Evolutionary conservation across 2,113 vertebrate genomes (phyloP), one percentile per base, ranked within the genome.

Genomic region (Lophura nycthemera): DNA sequence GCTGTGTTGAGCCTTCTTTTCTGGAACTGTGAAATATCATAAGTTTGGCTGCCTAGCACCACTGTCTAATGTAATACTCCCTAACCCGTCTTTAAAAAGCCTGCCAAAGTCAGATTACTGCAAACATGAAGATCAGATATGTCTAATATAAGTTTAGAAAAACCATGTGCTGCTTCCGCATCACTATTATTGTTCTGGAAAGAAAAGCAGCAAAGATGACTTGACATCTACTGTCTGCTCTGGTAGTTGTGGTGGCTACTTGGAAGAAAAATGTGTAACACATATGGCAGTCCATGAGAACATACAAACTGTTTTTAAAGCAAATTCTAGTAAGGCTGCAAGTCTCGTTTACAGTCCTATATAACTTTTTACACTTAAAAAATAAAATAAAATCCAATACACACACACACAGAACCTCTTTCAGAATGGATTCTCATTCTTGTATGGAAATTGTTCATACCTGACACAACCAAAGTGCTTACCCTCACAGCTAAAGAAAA

Each of bases 121-220:
- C 88, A 96, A 96, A 95, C 76, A 96, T 38, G 95, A 96, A 95
- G 88, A 95, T 95, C 94, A 95, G 94, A 97, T 96, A 94, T 70
- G 57, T 96, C 88, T 90, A 95, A 95, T 88, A 95, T 59, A 91
- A 86, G 79, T 93, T 96, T 54, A 95, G 91, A 92, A 88, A 95
- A 95, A 70, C 10, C 79, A 91, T 92, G 82, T 91, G 88, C 85
- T 94, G 36, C 86, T 96, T 96, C 95, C 11, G 1, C 87, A 80
- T 95, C 6, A 3, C 52, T 93, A 32, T 95, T 95, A 91, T 95
- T 95, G 83, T 73, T 81, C 80, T 90, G 93, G 92, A 95, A 91
- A 90, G 65, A 73, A 90, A 88, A 92, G 57, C 57, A 95, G 45
- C 36, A 86, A 83, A 89, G 89, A 82, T 4, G 8, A 90, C 92